These are phyloP conservation scores for Uropsilus gracilis DNA, from an alignment of 2,113 vertebrate genomes.

Conservation along the genomic window DNA sequence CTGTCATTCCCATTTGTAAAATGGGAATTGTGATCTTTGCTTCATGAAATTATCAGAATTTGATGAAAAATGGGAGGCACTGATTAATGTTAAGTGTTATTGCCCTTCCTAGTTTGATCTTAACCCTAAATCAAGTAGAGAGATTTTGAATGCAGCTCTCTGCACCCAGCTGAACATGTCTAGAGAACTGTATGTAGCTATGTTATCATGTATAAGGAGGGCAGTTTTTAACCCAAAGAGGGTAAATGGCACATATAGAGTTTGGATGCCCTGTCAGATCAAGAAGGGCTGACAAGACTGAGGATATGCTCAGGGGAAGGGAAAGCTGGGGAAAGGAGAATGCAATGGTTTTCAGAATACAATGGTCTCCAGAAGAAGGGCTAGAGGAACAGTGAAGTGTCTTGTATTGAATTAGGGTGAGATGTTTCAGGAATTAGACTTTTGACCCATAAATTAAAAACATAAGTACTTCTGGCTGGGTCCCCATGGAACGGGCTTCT, in stretches of 20 bases:
- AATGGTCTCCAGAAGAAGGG: neutral
- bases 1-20: neutral
- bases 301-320: neutral
- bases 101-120: neutral
- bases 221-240: neutral
- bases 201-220: neutral
- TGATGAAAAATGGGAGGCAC: neutral
- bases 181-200: neutral
- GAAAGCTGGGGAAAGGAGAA: fast-evolving
- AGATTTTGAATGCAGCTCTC: neutral
- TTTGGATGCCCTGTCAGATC: neutral
- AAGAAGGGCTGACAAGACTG: neutral
- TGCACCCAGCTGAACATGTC: neutral
- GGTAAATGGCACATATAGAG: neutral
- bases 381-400: neutral
- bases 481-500: neutral
- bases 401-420: neutral
- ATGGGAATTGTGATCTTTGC: neutral
- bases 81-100: neutral
- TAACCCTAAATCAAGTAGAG: neutral
- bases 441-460: neutral
- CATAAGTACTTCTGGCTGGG: neutral
- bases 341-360: neutral
- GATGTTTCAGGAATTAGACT: neutral
- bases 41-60: neutral